These are phyloP conservation scores for Neoseiulus cucumeris DNA, from an alignment of 1,140 invertebrate species.

Conservation along the genomic window DNA sequence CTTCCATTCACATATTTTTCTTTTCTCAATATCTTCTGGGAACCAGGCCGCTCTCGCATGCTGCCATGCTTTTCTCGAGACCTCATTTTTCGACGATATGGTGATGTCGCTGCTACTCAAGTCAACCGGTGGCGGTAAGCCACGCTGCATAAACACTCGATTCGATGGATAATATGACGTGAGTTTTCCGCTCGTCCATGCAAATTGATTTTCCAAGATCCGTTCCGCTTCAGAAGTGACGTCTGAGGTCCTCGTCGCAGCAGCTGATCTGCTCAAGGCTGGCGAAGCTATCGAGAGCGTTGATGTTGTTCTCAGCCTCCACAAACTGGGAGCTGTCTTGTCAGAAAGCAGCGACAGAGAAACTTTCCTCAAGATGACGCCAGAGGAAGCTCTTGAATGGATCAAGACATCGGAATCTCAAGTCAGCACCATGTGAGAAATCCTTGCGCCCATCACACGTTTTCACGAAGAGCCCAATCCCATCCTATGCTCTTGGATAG, in stretches of 20 bases:
- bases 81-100: too few relatives aligned
- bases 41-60: too few relatives aligned
- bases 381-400: constrained; percentile 35
- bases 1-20: too few relatives aligned
- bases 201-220: too few relatives aligned
- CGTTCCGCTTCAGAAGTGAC: neutral
- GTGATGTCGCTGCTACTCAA: too few relatives aligned
- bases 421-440: constrained; percentile 22
- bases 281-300: neutral
- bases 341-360: neutral
- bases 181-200: too few relatives aligned
- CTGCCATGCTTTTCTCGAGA: too few relatives aligned
- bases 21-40: too few relatives aligned
- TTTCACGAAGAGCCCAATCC: neutral
- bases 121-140: too few relatives aligned
- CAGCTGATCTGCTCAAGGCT: neutral
- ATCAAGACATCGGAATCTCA: constrained; percentile 33
- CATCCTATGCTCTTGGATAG: too few relatives aligned
- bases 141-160: too few relatives aligned
- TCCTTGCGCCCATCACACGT: neutral
- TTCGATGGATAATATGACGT: too few relatives aligned
- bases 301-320: neutral
- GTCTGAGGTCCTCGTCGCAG: neutral
- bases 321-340: neutral
- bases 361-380: neutral